These are phyloP conservation scores for Sebastes flavidus DNA, from an alignment of 2,797 vertebrate species.

Conservation along the genomic window DNA sequence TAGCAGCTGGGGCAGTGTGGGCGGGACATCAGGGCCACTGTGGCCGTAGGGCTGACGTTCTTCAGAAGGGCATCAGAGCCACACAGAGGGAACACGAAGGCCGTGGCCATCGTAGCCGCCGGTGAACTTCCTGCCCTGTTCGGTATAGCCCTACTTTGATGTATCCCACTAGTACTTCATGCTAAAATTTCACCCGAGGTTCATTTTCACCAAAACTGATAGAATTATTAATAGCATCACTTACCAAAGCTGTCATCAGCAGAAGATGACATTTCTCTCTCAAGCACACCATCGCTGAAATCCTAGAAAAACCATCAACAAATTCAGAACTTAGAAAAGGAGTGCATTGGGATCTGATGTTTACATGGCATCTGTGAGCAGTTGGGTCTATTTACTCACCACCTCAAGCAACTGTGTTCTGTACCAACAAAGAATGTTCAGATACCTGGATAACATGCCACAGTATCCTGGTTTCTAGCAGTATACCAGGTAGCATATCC, in stretches of 20 bases:
- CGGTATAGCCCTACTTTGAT: not conserved
- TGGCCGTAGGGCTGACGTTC: too few relatives aligned
- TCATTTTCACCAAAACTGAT: too few relatives aligned
- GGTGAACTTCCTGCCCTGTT: too few relatives aligned
- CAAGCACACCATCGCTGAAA: not conserved
- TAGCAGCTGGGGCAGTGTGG: too few relatives aligned
- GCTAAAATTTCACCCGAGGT: not conserved
- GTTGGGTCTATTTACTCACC: not conserved
- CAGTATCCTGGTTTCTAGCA: too few relatives aligned
- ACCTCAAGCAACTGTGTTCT: not conserved
- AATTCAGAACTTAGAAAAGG: not conserved
- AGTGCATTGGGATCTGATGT: not conserved
- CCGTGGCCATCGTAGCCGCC: too few relatives aligned
- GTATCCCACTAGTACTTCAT: not conserved
- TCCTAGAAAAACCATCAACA: conserved; percentile 29
- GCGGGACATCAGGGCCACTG: too few relatives aligned
- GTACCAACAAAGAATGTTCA: not conserved
- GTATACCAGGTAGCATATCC: too few relatives aligned
- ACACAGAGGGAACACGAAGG: too few relatives aligned
- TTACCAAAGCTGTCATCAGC: conserved; percentile 43
- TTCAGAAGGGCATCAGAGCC: too few relatives aligned
- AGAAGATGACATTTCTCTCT: not conserved
- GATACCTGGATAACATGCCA: not conserved
- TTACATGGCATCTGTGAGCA: not conserved
- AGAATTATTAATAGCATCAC: not conserved